Evolutionary conservation across 2,797 vertebrate genomes (phyloP).

Genomic region (Enteromius paludinosus): DNA sequence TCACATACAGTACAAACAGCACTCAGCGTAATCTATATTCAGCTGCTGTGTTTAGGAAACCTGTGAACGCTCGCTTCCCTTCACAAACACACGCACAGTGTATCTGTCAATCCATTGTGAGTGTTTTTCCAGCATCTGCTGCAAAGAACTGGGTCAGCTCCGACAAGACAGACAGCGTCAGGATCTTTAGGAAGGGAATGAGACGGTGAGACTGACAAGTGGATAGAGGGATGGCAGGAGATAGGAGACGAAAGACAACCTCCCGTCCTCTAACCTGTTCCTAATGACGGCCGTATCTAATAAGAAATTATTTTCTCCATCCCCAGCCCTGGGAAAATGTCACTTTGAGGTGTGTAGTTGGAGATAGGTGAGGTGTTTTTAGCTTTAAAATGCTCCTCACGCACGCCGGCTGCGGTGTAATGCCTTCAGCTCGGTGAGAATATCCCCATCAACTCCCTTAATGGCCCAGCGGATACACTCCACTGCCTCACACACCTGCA

Average conservation of each 20-base stretch:
- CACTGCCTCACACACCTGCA: conserved; percentile 48
- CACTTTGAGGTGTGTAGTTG: conserved; percentile 39
- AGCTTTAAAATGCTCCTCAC: conserved; percentile 55
- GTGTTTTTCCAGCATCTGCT: conserved; percentile 43
- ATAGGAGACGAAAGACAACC: conserved; percentile 22
- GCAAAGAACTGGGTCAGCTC: conserved; percentile 49
- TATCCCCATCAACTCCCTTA: conserved; percentile 55
- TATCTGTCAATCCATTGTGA: conserved; percentile 35
- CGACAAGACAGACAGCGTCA: conserved; percentile 34
- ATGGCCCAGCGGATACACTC: conserved; percentile 55
- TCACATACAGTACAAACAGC: conserved; percentile 22
- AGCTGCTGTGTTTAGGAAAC: conserved; percentile 30
- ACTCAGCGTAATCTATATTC: conserved; percentile 30
- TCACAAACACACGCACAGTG: conserved; percentile 35
- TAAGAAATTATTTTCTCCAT: conserved; percentile 10
- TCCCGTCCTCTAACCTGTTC: conserved; percentile 4
- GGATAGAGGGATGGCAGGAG: not conserved
- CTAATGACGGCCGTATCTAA: not conserved
- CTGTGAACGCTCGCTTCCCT: conserved; percentile 28
- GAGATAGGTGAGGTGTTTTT: conserved; percentile 33
- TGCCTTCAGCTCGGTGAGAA: conserved; percentile 51
- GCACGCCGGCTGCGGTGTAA: conserved; percentile 36
- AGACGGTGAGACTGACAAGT: conserved; percentile 15
- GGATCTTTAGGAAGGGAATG: conserved; percentile 10
- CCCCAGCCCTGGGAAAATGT: conserved; percentile 33